Evolutionary conservation across 2,797 vertebrate genomes (phyloP), one percentile per base, ranked within the genome.

Genomic region (Xenentodon cancila): DNA sequence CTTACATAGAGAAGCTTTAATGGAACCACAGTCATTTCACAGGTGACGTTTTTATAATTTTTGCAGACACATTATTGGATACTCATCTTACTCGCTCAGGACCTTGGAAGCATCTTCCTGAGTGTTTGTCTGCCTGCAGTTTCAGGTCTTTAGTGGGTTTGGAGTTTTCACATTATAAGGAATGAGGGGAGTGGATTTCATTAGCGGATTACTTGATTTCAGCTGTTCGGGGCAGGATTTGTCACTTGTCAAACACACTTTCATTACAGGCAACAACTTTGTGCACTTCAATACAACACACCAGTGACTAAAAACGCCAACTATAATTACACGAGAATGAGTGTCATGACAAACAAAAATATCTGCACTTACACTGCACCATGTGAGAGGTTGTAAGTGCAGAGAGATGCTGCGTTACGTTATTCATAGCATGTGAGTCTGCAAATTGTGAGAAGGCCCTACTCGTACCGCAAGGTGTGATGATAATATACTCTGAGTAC

Each of bases 401-500:
- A 42, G 53, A 59, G 63, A 73, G 51, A 55, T 47, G 19, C 47
- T 43, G 27, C 54, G 57, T 68, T 75, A 53, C 74, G 17, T 68
- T 85, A 79, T 81, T 76, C 59, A 77, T 71, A 48, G 63, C 21
- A 59, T 59, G 18, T 15, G 34, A 17, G n/a, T 50, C 54, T 50
- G 49, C 60, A 44, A 66, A 59, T 71, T 60, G 52, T 49, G 43
- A 68, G 44, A 50, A 54, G 57, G 37, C 49, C 18, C 15, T 48
- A n/a, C 20, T 52, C 32, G 12, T 32, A 20, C 27, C 3, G 53
- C 4, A n/a, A 8, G 9, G 13, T 30, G 47, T 67, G 34, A 64
- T 51, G 34, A 58, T 25, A 34, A 64, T 53, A 47, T 63, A 45
- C 65, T 45, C 21, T 9, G 3, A 8, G 53, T 37, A 50, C n/a